phyloP scores from a whole-genome alignment of 2,113 vertebrate genomes.

The Esox niger region DNA sequence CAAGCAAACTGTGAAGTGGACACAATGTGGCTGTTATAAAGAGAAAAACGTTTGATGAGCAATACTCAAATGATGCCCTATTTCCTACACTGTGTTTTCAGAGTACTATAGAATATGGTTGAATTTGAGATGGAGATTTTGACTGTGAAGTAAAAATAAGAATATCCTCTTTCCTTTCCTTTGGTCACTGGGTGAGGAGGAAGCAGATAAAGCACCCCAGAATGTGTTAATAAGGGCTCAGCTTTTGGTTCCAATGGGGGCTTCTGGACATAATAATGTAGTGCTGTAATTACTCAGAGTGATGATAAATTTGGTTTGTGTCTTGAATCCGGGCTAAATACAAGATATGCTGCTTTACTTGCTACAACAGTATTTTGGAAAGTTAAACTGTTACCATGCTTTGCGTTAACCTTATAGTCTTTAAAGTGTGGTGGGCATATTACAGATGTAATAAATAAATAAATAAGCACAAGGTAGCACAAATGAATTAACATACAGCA shows the following conservation, averaged over 20 bases:
- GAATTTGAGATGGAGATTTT: not conserved
- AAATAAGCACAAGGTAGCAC: not conserved
- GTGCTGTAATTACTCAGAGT: not conserved
- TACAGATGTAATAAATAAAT: not conserved
- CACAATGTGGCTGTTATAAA: not conserved
- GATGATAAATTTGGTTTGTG: not conserved
- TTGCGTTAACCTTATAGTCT: not conserved
- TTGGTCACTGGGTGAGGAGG: not conserved
- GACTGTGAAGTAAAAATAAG: not conserved
- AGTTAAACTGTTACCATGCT: not conserved
- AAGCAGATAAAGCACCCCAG: not conserved
- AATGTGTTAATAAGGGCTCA: not conserved
- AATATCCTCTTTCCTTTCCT: not conserved
- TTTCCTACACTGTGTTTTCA: not conserved
- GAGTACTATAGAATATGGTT: not conserved
- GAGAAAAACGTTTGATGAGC: not conserved
- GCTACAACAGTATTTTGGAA: not conserved
- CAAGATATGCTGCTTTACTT: not conserved
- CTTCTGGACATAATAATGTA: too few species aligned
- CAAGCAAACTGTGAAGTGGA: conserved; percentile 8
- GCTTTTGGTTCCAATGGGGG: not conserved
- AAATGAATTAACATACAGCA: not conserved
- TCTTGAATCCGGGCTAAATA: not conserved
- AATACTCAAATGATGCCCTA: not conserved
- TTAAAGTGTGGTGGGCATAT: not conserved